A percentile compares a stretch with the other conserved stretches of the same genome.
phyloP scores from a whole-genome alignment of 1,140 invertebrate genomes.

The Drosophila pandora region DNA sequence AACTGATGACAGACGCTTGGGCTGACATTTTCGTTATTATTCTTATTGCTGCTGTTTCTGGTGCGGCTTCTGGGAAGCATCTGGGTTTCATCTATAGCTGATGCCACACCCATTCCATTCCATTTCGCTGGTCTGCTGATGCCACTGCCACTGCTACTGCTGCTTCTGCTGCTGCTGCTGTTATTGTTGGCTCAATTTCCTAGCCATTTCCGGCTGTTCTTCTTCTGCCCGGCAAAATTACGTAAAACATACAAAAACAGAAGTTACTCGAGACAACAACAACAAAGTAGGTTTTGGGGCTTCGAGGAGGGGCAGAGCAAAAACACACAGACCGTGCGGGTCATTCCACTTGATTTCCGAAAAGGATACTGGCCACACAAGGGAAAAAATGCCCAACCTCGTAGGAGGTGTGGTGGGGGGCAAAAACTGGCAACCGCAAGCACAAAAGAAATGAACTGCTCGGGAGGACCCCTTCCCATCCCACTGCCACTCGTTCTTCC shows the following conservation, averaged over 20 bases:
- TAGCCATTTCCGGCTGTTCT: constrained; percentile 77
- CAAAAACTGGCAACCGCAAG: constrained; percentile 55
- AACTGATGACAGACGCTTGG: constrained; percentile 52
- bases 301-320: constrained; percentile 1
- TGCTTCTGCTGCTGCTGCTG: constrained; percentile 28
- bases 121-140: constrained; percentile 5
- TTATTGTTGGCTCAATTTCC: constrained; percentile 82
- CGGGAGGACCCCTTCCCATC: constrained; percentile 5
- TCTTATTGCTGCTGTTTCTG: constrained; percentile 60
- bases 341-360: constrained; percentile 82
- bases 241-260: constrained; percentile 82
- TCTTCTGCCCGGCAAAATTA: constrained; percentile 60
- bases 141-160: not conserved
- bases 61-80: not conserved
- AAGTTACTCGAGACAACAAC: constrained; percentile 46
- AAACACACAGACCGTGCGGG: constrained; percentile 57
- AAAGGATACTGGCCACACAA: constrained; percentile 73
- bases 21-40: constrained; percentile 80
- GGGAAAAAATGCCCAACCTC: constrained; percentile 42
- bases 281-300: constrained; percentile 11
- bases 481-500: not conserved
- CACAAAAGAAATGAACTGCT: constrained; percentile 76
- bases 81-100: constrained; percentile 16
- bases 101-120: constrained; percentile 8
- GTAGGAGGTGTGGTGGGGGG: constrained; percentile 14